Conservation (phyloP, 2,888 invertebrate species). For the Asteroscopus sphinx region DNA sequence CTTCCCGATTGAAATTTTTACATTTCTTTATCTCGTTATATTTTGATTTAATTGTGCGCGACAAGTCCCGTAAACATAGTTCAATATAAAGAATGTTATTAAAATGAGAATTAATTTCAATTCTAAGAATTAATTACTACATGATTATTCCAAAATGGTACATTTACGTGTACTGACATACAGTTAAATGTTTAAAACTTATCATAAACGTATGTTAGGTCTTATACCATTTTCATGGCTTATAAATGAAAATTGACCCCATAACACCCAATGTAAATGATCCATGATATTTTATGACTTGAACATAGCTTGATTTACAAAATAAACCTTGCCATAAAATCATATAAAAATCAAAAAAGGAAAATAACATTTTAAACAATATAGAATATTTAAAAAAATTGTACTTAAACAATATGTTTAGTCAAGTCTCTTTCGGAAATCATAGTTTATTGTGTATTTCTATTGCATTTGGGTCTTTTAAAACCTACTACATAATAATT, state of each 20-base stretch:
- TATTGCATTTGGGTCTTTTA: constrained; percentile 64
- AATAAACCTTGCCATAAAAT: constrained; percentile 35
- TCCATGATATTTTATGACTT: constrained; percentile 16
- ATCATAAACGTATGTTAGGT: too few relatives aligned
- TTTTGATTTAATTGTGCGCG: too few relatives aligned
- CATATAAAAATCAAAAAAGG: constrained; percentile 28
- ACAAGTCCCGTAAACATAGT: too few relatives aligned
- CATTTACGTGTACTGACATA: constrained; percentile 28
- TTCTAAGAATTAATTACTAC: constrained; percentile 7
- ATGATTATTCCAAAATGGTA: constrained; percentile 25
- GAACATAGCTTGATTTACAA: constrained; percentile 11
- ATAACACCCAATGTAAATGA: constrained; percentile 17
- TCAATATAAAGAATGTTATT: constrained; percentile 19
- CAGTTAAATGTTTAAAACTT: neutral
- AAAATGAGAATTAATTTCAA: constrained; percentile 16
- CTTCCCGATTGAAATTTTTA: too few relatives aligned
- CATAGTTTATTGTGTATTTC: constrained; percentile 40
- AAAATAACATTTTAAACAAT: constrained; percentile 44
- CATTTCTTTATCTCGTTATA: too few relatives aligned
- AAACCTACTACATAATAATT: constrained; percentile 49
- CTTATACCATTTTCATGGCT: too few relatives aligned
- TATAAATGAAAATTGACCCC: too few relatives aligned
- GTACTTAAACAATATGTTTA: constrained; percentile 35
- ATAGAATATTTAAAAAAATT: constrained; percentile 46
- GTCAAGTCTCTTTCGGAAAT: constrained; percentile 51